A percentile compares a stretch with the other conserved stretches of the same genome.
Evolutionary conservation across 30 jellyfish, hydroid and myxozoan species (phyloP).

Genomic region (Chironex yamaguchii): DNA sequence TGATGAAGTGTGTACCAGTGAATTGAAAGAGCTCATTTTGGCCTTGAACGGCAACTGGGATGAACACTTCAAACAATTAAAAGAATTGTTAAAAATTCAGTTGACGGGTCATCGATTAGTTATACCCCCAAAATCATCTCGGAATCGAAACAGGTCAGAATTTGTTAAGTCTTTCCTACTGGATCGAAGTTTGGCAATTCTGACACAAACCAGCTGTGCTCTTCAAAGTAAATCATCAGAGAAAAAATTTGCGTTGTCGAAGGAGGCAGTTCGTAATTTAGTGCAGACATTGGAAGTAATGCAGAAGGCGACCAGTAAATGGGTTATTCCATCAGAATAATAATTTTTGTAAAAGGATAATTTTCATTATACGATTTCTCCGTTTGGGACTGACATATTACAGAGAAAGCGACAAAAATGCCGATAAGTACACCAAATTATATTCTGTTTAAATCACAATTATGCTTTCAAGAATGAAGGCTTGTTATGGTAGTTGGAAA

Average conservation of each 20-base stretch:
- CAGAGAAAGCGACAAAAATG: too few relatives aligned
- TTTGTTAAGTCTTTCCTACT: constrained; percentile 26
- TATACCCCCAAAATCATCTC: constrained; percentile 19
- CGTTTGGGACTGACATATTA: too few relatives aligned
- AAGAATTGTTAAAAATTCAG: constrained; percentile 59
- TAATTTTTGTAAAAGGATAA: too few relatives aligned
- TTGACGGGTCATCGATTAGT: constrained; percentile 48
- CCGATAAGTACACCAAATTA: too few relatives aligned
- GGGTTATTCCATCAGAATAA: not conserved
- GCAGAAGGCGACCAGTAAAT: not conserved
- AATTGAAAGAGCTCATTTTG: constrained; percentile 49
- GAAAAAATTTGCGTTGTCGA: constrained; percentile 63
- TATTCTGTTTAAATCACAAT: too few relatives aligned
- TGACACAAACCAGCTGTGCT: constrained; percentile 63
- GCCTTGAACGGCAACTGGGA: constrained; percentile 81
- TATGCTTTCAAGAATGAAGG: too few relatives aligned
- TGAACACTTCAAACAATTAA: constrained; percentile 45
- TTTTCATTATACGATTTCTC: too few relatives aligned
- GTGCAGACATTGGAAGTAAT: not conserved
- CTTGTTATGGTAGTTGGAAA: too few relatives aligned
- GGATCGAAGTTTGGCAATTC: constrained; percentile 55
- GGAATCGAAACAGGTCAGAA: not conserved
- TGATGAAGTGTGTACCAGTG: constrained; percentile 71
- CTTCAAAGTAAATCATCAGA: constrained; percentile 81
- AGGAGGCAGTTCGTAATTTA: constrained; percentile 49